These are phyloP conservation scores for Maniola hyperantus DNA, from an alignment of 2,888 invertebrate species.

Conservation along the genomic window DNA sequence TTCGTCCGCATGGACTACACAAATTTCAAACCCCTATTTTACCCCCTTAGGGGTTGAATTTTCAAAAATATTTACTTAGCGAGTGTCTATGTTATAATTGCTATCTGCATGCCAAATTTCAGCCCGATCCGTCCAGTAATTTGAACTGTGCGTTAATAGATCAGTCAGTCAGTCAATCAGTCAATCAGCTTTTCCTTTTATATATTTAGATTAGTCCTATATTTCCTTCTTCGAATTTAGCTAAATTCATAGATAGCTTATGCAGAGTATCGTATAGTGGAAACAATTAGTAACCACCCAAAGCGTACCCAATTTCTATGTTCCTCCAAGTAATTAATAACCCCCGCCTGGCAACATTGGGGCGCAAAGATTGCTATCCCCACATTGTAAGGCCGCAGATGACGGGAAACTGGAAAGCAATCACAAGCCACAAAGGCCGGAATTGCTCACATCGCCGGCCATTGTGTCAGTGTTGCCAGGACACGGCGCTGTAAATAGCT, in stretches of 20 bases:
- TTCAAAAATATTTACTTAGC: no score
- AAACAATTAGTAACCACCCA: background rate
- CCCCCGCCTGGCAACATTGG: background rate
- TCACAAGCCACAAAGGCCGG: conserved; percentile 19
- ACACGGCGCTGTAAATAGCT: background rate
- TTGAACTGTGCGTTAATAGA: no score
- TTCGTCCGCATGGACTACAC: no score
- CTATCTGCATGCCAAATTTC: no score
- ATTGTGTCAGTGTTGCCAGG: conserved; percentile 14
- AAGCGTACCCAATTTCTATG: no score
- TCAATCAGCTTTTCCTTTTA: no score
- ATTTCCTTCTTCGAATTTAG: background rate
- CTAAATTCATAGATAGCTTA: background rate
- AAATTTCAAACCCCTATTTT: no score
- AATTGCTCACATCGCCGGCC: conserved; percentile 15
- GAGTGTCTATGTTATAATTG: no score
- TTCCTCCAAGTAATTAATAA: conserved; percentile 4
- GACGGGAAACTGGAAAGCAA: conserved; percentile 13
- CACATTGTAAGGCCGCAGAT: conserved; percentile 3
- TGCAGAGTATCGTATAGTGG: background rate
- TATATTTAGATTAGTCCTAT: no score
- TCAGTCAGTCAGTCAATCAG: no score
- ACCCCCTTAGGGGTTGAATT: no score
- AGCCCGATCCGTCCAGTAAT: no score
- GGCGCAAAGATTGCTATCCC: conserved; percentile 11